Evolutionary conservation across 2,113 vertebrate species (phyloP), one percentile per base, ranked within the genome.

Genomic region (Pionites leucogaster): DNA sequence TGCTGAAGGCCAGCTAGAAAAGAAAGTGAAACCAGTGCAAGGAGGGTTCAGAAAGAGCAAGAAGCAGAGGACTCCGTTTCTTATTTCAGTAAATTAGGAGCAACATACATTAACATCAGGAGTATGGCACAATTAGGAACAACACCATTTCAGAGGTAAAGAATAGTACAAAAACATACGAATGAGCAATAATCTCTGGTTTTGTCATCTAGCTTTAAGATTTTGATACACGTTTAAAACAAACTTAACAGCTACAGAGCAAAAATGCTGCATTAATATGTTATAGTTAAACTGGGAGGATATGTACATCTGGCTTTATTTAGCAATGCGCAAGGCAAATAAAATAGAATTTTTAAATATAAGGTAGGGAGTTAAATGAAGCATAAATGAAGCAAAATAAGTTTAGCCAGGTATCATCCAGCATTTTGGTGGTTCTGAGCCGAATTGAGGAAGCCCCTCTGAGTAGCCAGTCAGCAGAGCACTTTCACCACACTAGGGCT

Each of bases 21-120:
- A 79, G 46, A 88, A 86, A 85, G 44, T 31, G 74, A 79, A 65
- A 68, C 3, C 0, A 59, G 23, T 27, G 13, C 17, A 11, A 24
- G 28, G 25, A 31, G 5, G 2, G 29, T 49, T 88, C 33, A 42
- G 42, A 33, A 71, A 14, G 31, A 39, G 22, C 4, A 25, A 63
- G 33, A 79, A 55, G 31, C 28, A 20, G 70, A 64, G 27, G 63
- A 25, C 7, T 31, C 49, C 6, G 13, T 19, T 74, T 94, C 74
- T 42, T 20, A 11, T 71, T 72, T 69, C 49, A 27, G 12, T 47
- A 29, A 60, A 53, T 57, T 49, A 16, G 17, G 11, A 65, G 23
- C 31, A 50, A 62, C 0, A 0, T 47, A 28, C 11, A 17, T 8
- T 13, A 37, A 55, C 0, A 0, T 62, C 68, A 67, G 17, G 42